Conservation (phyloP, 2,797 vertebrate species). For the Eulemur rubriventer region DNA sequence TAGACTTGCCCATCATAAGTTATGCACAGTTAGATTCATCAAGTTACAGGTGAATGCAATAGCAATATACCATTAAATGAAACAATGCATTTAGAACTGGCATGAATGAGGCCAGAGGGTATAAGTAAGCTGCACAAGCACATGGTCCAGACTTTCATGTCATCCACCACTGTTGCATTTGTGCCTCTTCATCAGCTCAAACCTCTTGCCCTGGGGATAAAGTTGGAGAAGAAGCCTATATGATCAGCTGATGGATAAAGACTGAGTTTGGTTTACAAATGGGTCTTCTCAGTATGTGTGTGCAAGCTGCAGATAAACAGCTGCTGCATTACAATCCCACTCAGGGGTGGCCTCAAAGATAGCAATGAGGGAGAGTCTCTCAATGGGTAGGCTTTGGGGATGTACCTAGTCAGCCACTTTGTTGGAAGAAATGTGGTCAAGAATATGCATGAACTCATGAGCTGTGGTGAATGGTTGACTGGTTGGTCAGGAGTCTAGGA, state of each 20-base stretch:
- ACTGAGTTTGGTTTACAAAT: background rate
- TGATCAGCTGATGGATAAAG: background rate
- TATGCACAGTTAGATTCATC: background rate
- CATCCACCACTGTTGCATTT: background rate
- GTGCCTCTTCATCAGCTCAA: background rate
- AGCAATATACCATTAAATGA: background rate
- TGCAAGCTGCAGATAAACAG: background rate
- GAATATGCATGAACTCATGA: background rate
- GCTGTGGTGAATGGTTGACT: background rate
- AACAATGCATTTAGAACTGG: background rate
- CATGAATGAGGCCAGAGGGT: background rate
- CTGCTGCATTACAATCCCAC: background rate
- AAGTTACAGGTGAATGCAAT: background rate
- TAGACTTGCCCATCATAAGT: background rate
- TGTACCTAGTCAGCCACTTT: background rate
- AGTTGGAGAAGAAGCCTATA: background rate
- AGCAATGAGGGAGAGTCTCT: background rate
- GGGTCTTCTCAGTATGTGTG: background rate
- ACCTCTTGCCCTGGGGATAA: background rate
- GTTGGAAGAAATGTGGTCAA: background rate
- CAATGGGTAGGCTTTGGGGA: background rate
- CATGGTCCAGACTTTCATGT: background rate
- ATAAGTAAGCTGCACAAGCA: background rate
- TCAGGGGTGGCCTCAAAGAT: background rate
- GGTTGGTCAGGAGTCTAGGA: background rate